Evolutionary conservation across 2,797 vertebrate species (phyloP).

Genomic region (Xyrichtys novacula): DNA sequence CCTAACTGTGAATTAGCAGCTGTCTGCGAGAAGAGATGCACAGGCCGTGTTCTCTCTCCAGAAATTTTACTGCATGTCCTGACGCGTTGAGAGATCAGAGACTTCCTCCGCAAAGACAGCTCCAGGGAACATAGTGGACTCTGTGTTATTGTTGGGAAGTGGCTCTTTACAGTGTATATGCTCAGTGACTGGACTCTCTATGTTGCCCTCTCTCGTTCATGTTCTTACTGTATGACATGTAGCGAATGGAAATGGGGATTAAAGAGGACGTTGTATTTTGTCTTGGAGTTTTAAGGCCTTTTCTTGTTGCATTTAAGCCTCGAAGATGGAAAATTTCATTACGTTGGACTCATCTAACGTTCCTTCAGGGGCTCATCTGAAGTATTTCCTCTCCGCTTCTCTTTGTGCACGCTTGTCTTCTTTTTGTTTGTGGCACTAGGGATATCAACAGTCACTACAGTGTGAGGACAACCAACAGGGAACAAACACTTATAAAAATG

Average conservation of each 20-base stretch:
- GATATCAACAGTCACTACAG: slow-evolving; percentile 5
- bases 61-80: slow-evolving; percentile 81
- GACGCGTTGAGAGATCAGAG: slow-evolving; percentile 70
- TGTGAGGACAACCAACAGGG: slow-evolving; percentile 13
- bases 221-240: slow-evolving; percentile 81
- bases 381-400: slow-evolving; percentile 45
- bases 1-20: slow-evolving; percentile 84
- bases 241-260: slow-evolving; percentile 77
- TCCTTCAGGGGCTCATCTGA: slow-evolving; percentile 36
- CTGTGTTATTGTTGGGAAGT: slow-evolving; percentile 64
- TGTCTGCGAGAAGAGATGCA: slow-evolving; percentile 77
- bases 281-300: slow-evolving; percentile 50
- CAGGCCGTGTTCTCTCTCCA: slow-evolving; percentile 76
- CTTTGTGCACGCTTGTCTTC: slow-evolving; percentile 48
- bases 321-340: background rate
- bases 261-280: slow-evolving; percentile 80
- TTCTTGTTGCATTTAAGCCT: slow-evolving; percentile 44
- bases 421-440: slow-evolving; percentile 34
- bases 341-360: slow-evolving; percentile 17
- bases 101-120: slow-evolving; percentile 71
- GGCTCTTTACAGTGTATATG: slow-evolving; percentile 60
- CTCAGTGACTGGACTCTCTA: slow-evolving; percentile 78
- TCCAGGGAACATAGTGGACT: slow-evolving; percentile 65
- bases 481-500: slow-evolving; percentile 35
- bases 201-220: slow-evolving; percentile 74